Evolutionary conservation across 2,113 vertebrate genomes (phyloP), one percentile per base, ranked within the genome.

Genomic region (Dendrocopos noguchii): DNA sequence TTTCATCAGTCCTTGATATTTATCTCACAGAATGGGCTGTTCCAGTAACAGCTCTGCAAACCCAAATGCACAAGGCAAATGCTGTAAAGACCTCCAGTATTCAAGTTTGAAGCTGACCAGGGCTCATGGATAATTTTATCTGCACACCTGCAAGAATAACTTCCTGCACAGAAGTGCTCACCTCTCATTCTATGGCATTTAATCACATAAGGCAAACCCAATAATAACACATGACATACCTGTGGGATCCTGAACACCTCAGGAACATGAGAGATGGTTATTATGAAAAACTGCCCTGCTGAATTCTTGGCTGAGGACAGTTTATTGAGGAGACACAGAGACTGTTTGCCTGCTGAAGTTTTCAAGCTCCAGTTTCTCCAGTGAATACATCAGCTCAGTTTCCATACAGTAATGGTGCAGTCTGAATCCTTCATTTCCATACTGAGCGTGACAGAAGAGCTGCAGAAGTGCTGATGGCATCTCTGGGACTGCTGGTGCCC

Each of bases 201-300:
- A 86, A 75, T 81, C 55, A 80, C 19, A 18, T 52, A 88, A 92
- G 80, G 6, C 44, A 88, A 83, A 17, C 0, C 0, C 50, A 87
- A 5, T 74, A 93, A 78, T 71, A 94, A 74, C 29, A 71, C 2
- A 14, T 88, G 57, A 95, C 28, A 0, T 95, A 94, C 90, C 91
- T 95, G 94, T 90, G 85, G 72, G 66, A 91, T 92, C 63, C 93
- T 65, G 57, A 77, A 57, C 29, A 39, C 68, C 39, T 86, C 80
- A 42, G 66, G 44, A 87, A 68, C 46, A 63, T 2, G 27, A 31
- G 27, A 77, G 34, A 78, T 47, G 36, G 21, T 92, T 64, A 64
- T 72, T 80, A 63, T 27, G 65, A 81, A 86, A 83, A 92, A 87
- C 83, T 53, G n/a, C 39, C 55, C 65, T 63, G 39, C 31, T 1